Percentiles rank a stretch among this genome's conserved stretches.
phyloP scores from a whole-genome alignment of 2,113 vertebrate species.

The Polyodon spathula region DNA sequence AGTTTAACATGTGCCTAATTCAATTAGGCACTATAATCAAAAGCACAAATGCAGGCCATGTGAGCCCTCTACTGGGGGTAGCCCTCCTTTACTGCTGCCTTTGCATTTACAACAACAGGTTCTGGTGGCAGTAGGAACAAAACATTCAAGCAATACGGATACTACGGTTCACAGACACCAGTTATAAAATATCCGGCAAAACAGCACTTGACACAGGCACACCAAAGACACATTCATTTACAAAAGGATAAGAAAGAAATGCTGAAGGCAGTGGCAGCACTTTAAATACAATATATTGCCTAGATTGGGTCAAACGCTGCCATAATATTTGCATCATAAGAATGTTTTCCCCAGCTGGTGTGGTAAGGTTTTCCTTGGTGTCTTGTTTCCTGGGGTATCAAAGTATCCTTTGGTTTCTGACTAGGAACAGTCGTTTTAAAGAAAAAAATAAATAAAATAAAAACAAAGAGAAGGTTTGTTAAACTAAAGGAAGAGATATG shows the following conservation, averaged over 20 bases:
- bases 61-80: neutral
- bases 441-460: neutral
- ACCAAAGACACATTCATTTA: slow-evolving; percentile 56
- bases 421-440: neutral
- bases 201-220: slow-evolving; percentile 44
- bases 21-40: neutral
- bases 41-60: neutral
- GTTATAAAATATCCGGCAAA: slow-evolving; percentile 43
- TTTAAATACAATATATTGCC: slow-evolving; percentile 36
- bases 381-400: slow-evolving; percentile 36
- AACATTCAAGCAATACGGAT: slow-evolving; percentile 1
- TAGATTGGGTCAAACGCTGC: slow-evolving; percentile 15
- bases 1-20: neutral
- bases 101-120: slow-evolving; percentile 7
- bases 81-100: neutral
- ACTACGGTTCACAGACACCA: slow-evolving; percentile 13
- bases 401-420: slow-evolving; percentile 10
- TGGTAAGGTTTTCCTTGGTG: slow-evolving; percentile 43
- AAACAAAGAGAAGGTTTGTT: no score
- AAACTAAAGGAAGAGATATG: no score
- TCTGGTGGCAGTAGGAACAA: neutral
- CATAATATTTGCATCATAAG: slow-evolving; percentile 4
- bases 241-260: neutral
- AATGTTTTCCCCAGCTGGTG: neutral
- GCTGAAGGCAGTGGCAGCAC: slow-evolving; percentile 5